These are phyloP conservation scores for Lycaon pictus DNA, from an alignment of 2,113 vertebrate genomes.

Conservation along the genomic window DNA sequence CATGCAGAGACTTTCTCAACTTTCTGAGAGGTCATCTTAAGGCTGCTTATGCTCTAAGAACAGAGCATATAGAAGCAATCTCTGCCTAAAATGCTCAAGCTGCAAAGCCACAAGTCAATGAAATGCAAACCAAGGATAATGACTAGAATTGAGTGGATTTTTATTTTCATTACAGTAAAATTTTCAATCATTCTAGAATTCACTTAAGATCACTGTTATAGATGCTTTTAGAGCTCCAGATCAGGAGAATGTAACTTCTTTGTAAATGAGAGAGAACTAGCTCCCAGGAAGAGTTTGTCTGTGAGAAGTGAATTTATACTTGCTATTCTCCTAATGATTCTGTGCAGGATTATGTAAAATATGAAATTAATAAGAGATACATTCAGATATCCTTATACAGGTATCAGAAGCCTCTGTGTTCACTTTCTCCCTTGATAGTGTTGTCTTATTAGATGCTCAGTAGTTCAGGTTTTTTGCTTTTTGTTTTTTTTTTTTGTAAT, in stretches of 20 bases:
- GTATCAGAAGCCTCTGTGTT: neutral
- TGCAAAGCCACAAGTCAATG: neutral
- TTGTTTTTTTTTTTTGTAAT: neutral
- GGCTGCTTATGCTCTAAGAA: neutral
- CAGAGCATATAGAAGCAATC: neutral
- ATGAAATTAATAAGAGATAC: neutral
- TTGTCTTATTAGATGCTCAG: neutral
- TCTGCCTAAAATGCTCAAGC: neutral
- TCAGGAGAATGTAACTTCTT: neutral
- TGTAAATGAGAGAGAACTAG: conserved; percentile 64
- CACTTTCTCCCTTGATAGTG: neutral
- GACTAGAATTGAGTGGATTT: neutral
- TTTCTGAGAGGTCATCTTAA: conserved; percentile 10
- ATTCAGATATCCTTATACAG: neutral
- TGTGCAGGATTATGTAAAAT: conserved; percentile 42
- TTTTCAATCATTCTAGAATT: conserved; percentile 66
- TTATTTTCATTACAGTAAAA: conserved; percentile 45
- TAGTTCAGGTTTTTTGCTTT: neutral
- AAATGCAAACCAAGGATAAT: conserved; percentile 18
- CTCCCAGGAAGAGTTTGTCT: conserved; percentile 71
- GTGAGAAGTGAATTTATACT: conserved; percentile 54
- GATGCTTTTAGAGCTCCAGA: conserved; percentile 33
- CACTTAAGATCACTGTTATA: conserved; percentile 55
- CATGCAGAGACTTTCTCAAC: neutral
- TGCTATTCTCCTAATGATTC: conserved; percentile 40